Conservation (phyloP, 2,113 vertebrate genomes). For the Coregonus clupeaformis region DNA sequence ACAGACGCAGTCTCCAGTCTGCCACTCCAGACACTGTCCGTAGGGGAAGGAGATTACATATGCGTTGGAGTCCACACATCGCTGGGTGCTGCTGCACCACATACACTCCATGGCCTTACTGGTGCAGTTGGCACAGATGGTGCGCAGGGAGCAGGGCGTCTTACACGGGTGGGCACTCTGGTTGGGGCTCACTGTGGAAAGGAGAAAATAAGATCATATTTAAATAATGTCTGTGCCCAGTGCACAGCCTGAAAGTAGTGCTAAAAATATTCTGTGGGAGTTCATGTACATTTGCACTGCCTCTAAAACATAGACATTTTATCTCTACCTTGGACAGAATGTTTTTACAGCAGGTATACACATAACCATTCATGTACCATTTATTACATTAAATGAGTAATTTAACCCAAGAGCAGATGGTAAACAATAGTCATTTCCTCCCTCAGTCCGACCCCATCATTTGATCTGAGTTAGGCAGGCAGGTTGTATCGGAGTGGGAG, state of each 20-base stretch:
- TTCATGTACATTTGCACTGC: too few relatives aligned
- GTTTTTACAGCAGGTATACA: too few relatives aligned
- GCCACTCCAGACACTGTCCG: constrained; percentile 98
- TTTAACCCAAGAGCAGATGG: too few relatives aligned
- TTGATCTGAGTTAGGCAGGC: too few relatives aligned
- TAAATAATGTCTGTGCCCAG: not conserved
- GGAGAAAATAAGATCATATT: not conserved
- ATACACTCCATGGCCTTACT: constrained; percentile 95
- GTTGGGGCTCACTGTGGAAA: constrained; percentile 85
- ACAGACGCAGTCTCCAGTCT: constrained; percentile 92
- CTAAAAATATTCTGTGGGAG: too few relatives aligned
- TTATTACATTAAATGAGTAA: too few relatives aligned
- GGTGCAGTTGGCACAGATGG: constrained; percentile 90
- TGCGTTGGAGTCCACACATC: constrained; percentile 95
- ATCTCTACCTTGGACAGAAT: too few relatives aligned
- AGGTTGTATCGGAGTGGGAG: too few relatives aligned
- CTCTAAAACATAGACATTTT: too few relatives aligned
- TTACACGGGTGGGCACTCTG: constrained; percentile 91
- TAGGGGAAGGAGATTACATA: constrained; percentile 98
- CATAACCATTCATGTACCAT: too few relatives aligned
- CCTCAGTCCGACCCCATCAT: too few relatives aligned
- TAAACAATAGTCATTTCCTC: too few relatives aligned
- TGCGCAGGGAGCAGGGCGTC: constrained; percentile 87
- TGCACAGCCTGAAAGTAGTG: not conserved
- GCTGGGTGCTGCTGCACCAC: constrained; percentile 92